Percentiles rank a stretch among this genome's conserved stretches.
Evolutionary conservation across 2,888 invertebrate species (phyloP).

Genomic region (Allolobophora icterica): DNA sequence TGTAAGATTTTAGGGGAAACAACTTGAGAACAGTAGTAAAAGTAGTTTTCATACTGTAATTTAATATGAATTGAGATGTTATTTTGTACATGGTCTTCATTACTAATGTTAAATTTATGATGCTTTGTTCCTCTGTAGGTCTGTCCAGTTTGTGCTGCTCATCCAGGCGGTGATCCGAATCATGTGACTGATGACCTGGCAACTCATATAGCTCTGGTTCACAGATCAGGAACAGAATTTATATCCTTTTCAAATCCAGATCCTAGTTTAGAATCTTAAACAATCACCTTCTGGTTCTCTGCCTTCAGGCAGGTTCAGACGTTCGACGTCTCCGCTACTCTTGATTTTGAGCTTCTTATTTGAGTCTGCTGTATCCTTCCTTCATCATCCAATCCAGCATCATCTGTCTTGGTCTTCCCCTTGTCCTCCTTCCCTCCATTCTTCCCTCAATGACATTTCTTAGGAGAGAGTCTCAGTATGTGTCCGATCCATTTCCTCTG

Average conservation of each 20-base stretch:
- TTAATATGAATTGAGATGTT: background rate
- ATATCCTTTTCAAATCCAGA: conserved; percentile 66
- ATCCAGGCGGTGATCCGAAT: conserved; percentile 96
- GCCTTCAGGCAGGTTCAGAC: too few relatives aligned
- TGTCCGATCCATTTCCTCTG: too few relatives aligned
- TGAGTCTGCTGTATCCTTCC: too few relatives aligned
- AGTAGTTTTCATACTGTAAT: background rate
- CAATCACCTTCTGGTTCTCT: too few relatives aligned
- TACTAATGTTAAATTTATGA: background rate
- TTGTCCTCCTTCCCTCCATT: too few relatives aligned
- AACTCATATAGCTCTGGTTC: conserved; percentile 91
- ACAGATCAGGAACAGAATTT: conserved; percentile 76
- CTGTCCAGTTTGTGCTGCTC: conserved; percentile 94
- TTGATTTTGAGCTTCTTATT: too few relatives aligned
- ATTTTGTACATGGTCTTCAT: background rate
- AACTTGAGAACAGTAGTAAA: background rate
- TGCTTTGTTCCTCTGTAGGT: conserved; percentile 72
- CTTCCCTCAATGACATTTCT: too few relatives aligned
- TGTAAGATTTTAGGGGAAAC: background rate
- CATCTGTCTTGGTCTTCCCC: too few relatives aligned
- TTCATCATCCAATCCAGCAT: too few relatives aligned
- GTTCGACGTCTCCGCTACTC: too few relatives aligned
- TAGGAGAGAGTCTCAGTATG: too few relatives aligned
- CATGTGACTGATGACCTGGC: conserved; percentile 97
- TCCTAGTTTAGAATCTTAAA: conserved; percentile 20